Evolutionary conservation across 2,888 invertebrate species (phyloP), one percentile per base, ranked within the genome.

Genomic region (Ephialtes manifestator): DNA sequence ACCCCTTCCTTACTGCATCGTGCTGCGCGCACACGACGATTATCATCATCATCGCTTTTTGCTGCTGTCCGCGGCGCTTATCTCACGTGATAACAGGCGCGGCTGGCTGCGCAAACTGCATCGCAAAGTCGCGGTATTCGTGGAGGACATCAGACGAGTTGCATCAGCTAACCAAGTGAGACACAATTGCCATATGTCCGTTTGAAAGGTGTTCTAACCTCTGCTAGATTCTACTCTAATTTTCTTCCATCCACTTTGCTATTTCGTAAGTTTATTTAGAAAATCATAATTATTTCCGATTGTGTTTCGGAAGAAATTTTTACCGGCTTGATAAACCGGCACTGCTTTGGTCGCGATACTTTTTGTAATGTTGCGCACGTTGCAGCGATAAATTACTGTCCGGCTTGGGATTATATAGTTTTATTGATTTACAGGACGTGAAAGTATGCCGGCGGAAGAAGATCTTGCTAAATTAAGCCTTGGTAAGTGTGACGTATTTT

Each of bases 381-480:
- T 24, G 55, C 15, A 15, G n/a, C 1, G 10, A 31, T 35, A 31
- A 53, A 15, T 39, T 20, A 35, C 53, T 43, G 43, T 55, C 39
- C 15, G n/a, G 43, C 20, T 39, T 18, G 18, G 13, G 63, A 71
- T 51, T 13, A 2, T 43, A 18, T 53, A 35, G 2, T 8, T 39
- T 43, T 39, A 65, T 65, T 4, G 63, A 51, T 71, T 58, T 46
- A 55, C 39, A 68, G 74, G 18, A 67, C 28, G 2, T 8, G 11
- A 83, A 70, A 46, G 88, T 88, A 39, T 39, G 35, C 35, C 35
- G 89, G 81, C 87, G 31, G 86, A 84, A 24, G 84, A 82, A 55
- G 84, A 87, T 51, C 72, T 88, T 51, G 76, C 75, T 39, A 86
- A 88, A 68, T 31, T 88, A 51, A 28, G 86, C 10, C 65, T 87